phyloP scores from a whole-genome alignment of 2,888 invertebrate species.

The Orgyia antiqua region DNA sequence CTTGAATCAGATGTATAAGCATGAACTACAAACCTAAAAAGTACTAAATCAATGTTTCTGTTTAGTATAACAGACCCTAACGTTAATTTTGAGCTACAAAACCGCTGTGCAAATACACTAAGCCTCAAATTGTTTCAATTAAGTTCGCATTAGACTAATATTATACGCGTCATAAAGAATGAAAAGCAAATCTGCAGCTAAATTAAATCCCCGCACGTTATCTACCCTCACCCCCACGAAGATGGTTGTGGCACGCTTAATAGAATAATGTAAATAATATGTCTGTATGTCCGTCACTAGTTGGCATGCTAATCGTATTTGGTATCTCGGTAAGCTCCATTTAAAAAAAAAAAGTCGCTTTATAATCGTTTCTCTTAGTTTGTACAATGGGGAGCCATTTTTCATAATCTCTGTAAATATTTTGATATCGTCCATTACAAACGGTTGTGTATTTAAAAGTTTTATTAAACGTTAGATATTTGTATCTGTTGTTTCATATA shows the following conservation, averaged over 20 bases:
- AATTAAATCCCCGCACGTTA: conserved; percentile 56
- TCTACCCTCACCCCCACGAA: conserved; percentile 56
- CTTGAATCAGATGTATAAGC: conserved; percentile 49
- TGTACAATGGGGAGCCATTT: conserved; percentile 55
- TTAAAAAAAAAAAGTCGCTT: conserved; percentile 63
- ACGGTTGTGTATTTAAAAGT: conserved; percentile 38
- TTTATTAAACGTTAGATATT: conserved; percentile 21
- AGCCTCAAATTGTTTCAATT: conserved; percentile 16
- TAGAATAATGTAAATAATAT: conserved; percentile 70
- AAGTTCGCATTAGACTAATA: conserved; percentile 22
- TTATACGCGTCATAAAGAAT: conserved; percentile 25
- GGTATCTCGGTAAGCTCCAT: conserved; percentile 54
- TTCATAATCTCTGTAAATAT: conserved; percentile 69
- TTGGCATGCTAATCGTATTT: conserved; percentile 60
- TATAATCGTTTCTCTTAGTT: conserved; percentile 41
- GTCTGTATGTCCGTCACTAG: conserved; percentile 48
- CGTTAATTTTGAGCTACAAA: no score
- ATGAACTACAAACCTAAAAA: no score
- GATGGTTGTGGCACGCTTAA: conserved; percentile 68
- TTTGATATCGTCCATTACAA: conserved; percentile 57
- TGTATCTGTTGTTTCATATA: no score
- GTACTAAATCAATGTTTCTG: no score
- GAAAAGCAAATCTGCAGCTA: conserved; percentile 40
- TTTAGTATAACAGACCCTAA: no score
- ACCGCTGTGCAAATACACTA: background rate